Evolutionary conservation across 2,797 vertebrate species (phyloP), one percentile per base, ranked within the genome.

Genomic region (Adelosebastes latens): DNA sequence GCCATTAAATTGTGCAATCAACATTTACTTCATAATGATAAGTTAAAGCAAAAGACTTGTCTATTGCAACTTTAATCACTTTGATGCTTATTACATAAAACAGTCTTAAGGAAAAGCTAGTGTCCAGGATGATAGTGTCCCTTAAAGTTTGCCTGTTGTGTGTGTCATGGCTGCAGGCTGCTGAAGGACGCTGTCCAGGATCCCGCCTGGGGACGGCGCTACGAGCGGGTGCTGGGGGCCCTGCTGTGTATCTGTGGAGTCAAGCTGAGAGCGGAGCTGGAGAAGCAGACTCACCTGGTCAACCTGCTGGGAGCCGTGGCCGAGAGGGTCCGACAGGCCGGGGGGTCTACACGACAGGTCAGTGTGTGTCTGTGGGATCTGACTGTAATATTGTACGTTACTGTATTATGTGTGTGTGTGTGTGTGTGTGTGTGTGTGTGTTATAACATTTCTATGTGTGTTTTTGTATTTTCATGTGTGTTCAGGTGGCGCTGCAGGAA

Each of bases 131-230:
- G 12, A 25, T 12, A 14, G 18, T 14, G 12, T 31, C n/a, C 9
- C 6, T n/a, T 72, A 27, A 25, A 3, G 13, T 6, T 53, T 5
- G 32, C 3, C 13, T 46, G 14, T 59, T 52, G 6, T 67, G 31
- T 74, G 5, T 81, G 8, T 78, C 2, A 46, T 78, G 66, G 22
- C 55, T 86, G 82, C 93, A 99, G 99, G 99, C 96, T 99, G 87
- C 96, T 99, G 74, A 99, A 97, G 88, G 97, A 99, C 77, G 96
- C 98, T 0, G 94, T 99, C 34, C 96, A 98, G 91, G 98, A 99
- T 80, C 93, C 96, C 0, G 95, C 96, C 68, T 98, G 97, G 91
- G 97, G 97, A 22, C 73, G 94, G 72, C 96, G 97, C 32, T 99
- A 98, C 25, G 97, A 98, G 82, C 95, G 93, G 64, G 93, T 99